Percentiles rank a stretch among this genome's conserved stretches.
phyloP scores from a whole-genome alignment of 2,888 invertebrate species.

The Spatulosminthurus flaviceps region DNA sequence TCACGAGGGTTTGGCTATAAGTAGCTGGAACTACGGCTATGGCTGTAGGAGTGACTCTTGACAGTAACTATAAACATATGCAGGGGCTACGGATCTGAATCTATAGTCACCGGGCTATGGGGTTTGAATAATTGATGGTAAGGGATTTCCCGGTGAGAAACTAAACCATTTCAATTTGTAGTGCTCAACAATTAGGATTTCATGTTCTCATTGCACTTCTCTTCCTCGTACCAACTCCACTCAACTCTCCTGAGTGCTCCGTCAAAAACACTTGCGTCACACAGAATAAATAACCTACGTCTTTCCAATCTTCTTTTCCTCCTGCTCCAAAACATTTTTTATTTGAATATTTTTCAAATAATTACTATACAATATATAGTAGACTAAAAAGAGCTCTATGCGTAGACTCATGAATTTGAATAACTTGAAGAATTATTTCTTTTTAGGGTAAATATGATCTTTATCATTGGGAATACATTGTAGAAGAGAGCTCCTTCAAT shows the following conservation, averaged over 20 bases:
- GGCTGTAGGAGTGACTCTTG: slow-evolving; percentile 26
- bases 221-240: neutral
- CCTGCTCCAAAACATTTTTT: too few relatives aligned
- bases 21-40: too few relatives aligned
- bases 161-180: slow-evolving; percentile 47
- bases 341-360: too few relatives aligned
- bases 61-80: slow-evolving; percentile 14
- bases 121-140: slow-evolving; percentile 42
- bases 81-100: neutral
- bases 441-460: too few relatives aligned
- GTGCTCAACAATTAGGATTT: slow-evolving; percentile 45
- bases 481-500: too few relatives aligned
- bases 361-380: too few relatives aligned
- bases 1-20: too few relatives aligned
- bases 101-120: neutral
- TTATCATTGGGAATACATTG: too few relatives aligned
- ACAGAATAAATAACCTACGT: neutral
- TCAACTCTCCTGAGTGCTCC: neutral
- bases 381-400: too few relatives aligned
- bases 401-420: too few relatives aligned
- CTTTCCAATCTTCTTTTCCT: too few relatives aligned
- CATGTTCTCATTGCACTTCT: slow-evolving; percentile 34
- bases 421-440: too few relatives aligned
- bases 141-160: slow-evolving; percentile 43
- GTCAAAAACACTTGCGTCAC: slow-evolving; percentile 5